phyloP scores from a whole-genome alignment of 2,797 vertebrate genomes.

The Natrix natrix region DNA sequence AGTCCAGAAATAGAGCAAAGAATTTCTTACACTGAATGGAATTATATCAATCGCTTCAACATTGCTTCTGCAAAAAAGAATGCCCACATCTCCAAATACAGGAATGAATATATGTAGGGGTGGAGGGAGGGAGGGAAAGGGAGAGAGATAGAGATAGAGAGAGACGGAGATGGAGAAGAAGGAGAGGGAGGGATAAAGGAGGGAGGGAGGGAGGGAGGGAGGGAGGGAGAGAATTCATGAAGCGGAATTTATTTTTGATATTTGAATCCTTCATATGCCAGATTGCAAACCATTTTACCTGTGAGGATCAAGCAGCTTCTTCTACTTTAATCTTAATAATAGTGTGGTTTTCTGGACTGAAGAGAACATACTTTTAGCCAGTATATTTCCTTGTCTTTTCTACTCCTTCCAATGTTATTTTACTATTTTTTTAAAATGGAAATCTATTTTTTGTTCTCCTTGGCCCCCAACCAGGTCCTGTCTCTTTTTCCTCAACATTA shows the following conservation, averaged over 20 bases:
- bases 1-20: not conserved
- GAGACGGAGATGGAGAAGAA: too few species aligned
- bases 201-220: too few species aligned
- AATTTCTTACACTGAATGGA: not conserved
- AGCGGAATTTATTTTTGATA: not conserved
- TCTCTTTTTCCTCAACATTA: not conserved
- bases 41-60: not conserved
- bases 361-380: not conserved
- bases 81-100: not conserved
- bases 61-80: not conserved
- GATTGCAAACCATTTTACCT: not conserved
- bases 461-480: not conserved
- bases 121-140: not conserved
- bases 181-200: too few species aligned
- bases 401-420: not conserved
- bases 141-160: too few species aligned
- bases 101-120: not conserved
- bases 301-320: not conserved
- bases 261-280: not conserved
- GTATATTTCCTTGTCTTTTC: not conserved
- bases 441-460: not conserved
- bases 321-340: not conserved
- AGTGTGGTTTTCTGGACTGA: not conserved
- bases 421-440: not conserved
- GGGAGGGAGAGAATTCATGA: not conserved